Evolutionary conservation across 2,888 invertebrate species (phyloP).

Genomic region (Calephelis perditalis): DNA sequence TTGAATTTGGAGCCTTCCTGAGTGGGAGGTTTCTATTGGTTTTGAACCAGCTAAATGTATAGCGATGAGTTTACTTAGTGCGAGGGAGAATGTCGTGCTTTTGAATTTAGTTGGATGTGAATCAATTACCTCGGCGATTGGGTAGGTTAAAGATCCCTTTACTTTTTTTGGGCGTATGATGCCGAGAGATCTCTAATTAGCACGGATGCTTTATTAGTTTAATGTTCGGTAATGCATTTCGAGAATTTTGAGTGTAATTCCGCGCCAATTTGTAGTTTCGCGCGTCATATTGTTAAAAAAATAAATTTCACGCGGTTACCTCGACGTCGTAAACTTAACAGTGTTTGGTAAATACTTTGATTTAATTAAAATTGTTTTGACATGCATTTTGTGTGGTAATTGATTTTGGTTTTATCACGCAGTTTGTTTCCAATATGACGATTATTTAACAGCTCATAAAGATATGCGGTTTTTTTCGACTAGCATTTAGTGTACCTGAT

Average conservation of each 20-base stretch:
- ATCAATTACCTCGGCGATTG: conserved; percentile 68
- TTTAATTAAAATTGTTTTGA: conserved; percentile 67
- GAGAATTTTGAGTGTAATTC: conserved; percentile 44
- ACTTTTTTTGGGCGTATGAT: conserved; percentile 51
- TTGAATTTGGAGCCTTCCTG: conserved; percentile 64
- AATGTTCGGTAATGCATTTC: conserved; percentile 61
- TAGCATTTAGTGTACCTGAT: no score
- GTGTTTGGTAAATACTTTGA: conserved; percentile 73
- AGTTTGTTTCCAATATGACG: neutral
- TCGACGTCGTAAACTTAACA: conserved; percentile 67
- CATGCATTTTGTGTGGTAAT: conserved; percentile 44
- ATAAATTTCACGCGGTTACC: conserved; percentile 72
- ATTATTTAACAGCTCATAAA: no score
- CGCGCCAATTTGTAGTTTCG: conserved; percentile 48
- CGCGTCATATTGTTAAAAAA: conserved; percentile 56
- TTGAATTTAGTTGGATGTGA: conserved; percentile 59
- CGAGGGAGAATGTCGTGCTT: conserved; percentile 44
- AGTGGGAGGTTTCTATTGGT: conserved; percentile 66
- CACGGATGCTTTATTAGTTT: conserved; percentile 77
- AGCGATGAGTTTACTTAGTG: conserved; percentile 46
- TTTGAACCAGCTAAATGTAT: conserved; percentile 60
- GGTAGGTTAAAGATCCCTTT: conserved; percentile 45
- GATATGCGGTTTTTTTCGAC: no score
- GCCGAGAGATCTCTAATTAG: conserved; percentile 66
- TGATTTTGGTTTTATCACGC: conserved; percentile 52